Percentiles rank a stretch among this genome's conserved stretches.
Conservation (phyloP, 2,888 invertebrate species). For the Pammene aurita region DNA sequence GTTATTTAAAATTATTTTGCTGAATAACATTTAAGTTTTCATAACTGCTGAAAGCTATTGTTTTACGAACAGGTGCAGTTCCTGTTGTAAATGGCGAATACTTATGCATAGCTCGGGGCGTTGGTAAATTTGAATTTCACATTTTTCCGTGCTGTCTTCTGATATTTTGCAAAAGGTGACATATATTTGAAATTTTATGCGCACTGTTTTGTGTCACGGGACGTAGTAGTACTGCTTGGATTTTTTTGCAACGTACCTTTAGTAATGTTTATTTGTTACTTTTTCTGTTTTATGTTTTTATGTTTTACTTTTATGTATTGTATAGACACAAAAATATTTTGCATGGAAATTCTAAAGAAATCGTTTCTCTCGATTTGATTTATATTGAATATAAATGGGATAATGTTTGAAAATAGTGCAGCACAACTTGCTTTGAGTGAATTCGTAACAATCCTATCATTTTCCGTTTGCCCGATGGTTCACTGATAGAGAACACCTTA, state of each 20-base stretch:
- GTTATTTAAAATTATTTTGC: conserved; percentile 51
- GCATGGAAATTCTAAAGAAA: too few species aligned
- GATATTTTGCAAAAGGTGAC: conserved; percentile 39
- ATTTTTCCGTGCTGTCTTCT: conserved; percentile 35
- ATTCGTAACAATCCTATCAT: too few species aligned
- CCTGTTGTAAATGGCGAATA: conserved; percentile 36
- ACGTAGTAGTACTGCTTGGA: conserved; percentile 8
- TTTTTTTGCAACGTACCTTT: background rate
- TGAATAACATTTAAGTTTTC: conserved; percentile 53
- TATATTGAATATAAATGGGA: too few species aligned
- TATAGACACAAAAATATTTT: too few species aligned
- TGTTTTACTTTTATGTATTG: background rate
- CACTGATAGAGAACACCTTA: too few species aligned
- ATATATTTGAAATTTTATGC: conserved; percentile 26
- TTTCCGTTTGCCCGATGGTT: too few species aligned
- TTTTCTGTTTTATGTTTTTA: too few species aligned
- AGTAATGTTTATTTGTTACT: background rate
- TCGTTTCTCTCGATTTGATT: too few species aligned
- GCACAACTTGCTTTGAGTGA: too few species aligned
- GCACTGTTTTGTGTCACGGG: conserved; percentile 17
- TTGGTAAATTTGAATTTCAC: conserved; percentile 38
- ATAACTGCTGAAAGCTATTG: conserved; percentile 48
- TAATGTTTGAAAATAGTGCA: too few species aligned
- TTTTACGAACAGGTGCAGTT: conserved; percentile 44
- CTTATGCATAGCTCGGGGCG: conserved; percentile 30